Base-by-base conservation (phyloP, 2,888 invertebrate species). In the Rotaria macrura region DNA sequence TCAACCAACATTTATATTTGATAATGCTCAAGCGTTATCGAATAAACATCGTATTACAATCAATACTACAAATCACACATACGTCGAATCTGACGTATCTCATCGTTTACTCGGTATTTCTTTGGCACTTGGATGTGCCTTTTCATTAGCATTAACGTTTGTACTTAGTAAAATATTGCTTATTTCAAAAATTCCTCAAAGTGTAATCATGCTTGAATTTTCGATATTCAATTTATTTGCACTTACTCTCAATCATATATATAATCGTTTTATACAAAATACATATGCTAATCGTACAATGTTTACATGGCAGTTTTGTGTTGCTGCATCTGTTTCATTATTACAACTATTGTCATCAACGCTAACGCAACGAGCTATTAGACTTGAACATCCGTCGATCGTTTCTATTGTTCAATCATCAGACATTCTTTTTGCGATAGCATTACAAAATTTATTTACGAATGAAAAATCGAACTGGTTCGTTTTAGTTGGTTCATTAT, bases 1-100 rank as follows among this genome's bases (percentile, higher is more conserved):
- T n/a, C 79, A 79, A n/a, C 79, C 79, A 23, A 79, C 43, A n/a
- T 79, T 79, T 40, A n/a, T 79, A 25, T 79, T 79, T 79, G 7
- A 4, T 79, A 79, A 40, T 43, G 2, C 25, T 43, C 9, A 12
- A 43, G 0, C 2, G n/a, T 43, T 79, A n/a, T 10, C 25, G n/a
- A 79, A 79, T 43, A 25, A 25, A 43, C 40, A 4, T 43, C 1
- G 34, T 0, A 17, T 34, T 6, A 5, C 1, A 65, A 17, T 6
- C 0, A 29, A 65, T 34, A 12, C 14, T 14, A 14, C 34, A 65
- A 29, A 29, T 38, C 3, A 34, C 38, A 20, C 12, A 10, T 14
- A 34, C 38, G 17, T 34, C 6, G 34, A 65, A 34, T 25, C 25
- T 3, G 43, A 79, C 1, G 9, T n/a, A 79, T 79, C 40, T 79